Base-by-base conservation (phyloP, 53 echinoderm and acorn worm species). In the Mesocentrotus franciscanus region DNA sequence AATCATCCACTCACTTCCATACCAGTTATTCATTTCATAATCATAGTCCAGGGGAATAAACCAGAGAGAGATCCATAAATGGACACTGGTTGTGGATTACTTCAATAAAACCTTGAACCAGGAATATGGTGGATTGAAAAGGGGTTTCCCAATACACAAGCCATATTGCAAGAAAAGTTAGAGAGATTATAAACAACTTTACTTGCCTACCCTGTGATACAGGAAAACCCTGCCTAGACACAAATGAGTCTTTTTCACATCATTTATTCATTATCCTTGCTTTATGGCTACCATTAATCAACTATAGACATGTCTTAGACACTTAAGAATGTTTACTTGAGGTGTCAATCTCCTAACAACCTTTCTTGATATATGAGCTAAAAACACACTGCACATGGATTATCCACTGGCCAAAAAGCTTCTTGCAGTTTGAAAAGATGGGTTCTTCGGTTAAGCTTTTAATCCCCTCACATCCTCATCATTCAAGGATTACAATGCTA, bases 1-100 rank as follows among this genome's bases (percentile, higher is more conserved):
- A 92, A 92, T 92, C 92, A 92, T 92, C 33, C 92, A 39, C 22
- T 68, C 91, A 60, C 30, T 57, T 8, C 17, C 91, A 66, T 18
- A 35, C 35, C 42, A 81, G 42, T 18, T 42, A 9, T 39, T 42
- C 12, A 39, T 42, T 39, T 36, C 17, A 81, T 39, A 81, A 18
- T 13, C 42, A 81, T 42, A 81, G 18, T 8, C 42, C 42, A 81
- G 8, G 12, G 22, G 18, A 39, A 42, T 17, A 39, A 33, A 12
- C 18, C 2, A 18, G 81, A 39, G 36, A 81, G 20, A 42, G 42
- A 22, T 18, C 36, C 15, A 7, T 8, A 42, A 81, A 20, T 18
- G 39, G 81, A 81, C 36, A 64, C 64, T 26, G 72, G 72, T 72
- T 27, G 29, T 72, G 72, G 72, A 34, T 34, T 78, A 64, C 64